Evolutionary conservation across 53 echinoderm and acorn worm species (phyloP).

Genomic region (Antedon mediterranea): DNA sequence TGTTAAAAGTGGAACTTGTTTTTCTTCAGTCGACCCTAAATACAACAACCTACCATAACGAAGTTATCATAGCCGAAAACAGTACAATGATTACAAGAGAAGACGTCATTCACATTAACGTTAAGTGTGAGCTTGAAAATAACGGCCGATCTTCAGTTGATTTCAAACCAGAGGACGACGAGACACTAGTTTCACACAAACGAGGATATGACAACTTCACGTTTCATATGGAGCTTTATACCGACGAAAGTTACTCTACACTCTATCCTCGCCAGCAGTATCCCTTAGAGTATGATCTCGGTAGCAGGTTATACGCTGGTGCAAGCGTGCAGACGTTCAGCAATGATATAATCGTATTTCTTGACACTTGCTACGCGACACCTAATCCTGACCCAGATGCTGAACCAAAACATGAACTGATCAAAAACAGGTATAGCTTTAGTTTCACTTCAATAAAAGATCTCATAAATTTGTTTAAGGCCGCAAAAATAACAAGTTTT

Average conservation of each 20-base stretch:
- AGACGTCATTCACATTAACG: background rate
- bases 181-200: background rate
- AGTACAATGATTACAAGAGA: background rate
- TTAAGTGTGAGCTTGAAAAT: background rate
- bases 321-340: background rate
- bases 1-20: no score
- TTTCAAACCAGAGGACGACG: background rate
- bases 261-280: background rate
- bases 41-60: background rate
- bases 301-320: background rate
- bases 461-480: no score
- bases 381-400: background rate
- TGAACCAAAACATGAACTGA: background rate
- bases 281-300: background rate
- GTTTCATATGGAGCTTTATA: background rate
- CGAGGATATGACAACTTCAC: background rate
- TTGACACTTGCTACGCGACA: background rate
- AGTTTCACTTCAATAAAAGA: no score
- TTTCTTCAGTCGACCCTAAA: background rate
- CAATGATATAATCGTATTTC: background rate
- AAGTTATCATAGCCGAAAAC: background rate
- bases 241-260: background rate
- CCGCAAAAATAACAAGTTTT: no score
- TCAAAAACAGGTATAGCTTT: background rate
- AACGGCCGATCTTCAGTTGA: background rate